Conservation (phyloP, 2,888 invertebrate species). For the Phymatocera aterrima region DNA sequence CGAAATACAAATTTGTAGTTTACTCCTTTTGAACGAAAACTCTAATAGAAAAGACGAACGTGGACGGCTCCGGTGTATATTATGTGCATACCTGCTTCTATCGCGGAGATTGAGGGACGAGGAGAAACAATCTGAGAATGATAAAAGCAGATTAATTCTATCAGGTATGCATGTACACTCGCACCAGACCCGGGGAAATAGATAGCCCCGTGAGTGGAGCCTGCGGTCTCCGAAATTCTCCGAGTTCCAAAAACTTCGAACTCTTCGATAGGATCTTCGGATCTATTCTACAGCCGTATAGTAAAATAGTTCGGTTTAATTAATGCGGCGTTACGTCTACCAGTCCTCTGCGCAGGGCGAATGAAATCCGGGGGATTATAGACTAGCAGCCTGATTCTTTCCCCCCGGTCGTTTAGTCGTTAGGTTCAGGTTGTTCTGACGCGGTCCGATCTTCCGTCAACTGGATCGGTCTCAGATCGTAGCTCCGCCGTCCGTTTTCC, state of each 20-base stretch:
- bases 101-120: no score
- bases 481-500: not conserved
- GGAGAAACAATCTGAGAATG: no score
- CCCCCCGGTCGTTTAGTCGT: not conserved
- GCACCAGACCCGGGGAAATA: constrained; percentile 3
- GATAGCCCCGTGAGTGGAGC: constrained; percentile 29
- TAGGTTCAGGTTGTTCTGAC: constrained; percentile 23
- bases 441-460: not conserved
- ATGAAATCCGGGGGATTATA: not conserved
- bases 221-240: constrained; percentile 3
- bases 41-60: no score
- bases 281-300: constrained; percentile 22
- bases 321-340: constrained; percentile 20
- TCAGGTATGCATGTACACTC: constrained; percentile 1
- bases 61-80: no score
- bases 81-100: no score
- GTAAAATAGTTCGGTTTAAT: constrained; percentile 31
- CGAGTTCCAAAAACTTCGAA: constrained; percentile 22
- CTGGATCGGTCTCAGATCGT: not conserved
- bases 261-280: constrained; percentile 35
- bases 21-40: no score
- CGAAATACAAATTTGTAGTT: no score
- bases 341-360: not conserved
- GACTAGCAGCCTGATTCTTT: constrained; percentile 10
- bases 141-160: constrained; percentile 17